Evolutionary conservation across 2,113 vertebrate species (phyloP).

Genomic region (Saiga tatarica): DNA sequence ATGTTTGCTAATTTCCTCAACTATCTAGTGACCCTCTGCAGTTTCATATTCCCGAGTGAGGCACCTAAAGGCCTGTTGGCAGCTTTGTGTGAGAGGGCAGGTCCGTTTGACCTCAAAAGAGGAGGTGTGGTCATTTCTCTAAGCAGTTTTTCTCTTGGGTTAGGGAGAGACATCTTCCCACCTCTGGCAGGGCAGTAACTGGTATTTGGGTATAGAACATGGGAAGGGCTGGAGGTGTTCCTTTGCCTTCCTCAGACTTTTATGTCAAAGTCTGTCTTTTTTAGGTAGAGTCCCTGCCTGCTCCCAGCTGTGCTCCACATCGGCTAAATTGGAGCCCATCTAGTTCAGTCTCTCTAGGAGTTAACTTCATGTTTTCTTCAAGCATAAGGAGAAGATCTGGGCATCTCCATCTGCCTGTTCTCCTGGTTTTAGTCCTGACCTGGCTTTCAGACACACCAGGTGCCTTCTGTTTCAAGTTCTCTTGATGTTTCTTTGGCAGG

Average conservation of each 20-base stretch:
- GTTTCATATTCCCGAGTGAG: background rate
- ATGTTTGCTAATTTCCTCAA: background rate
- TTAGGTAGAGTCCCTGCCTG: background rate
- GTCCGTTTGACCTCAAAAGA: background rate
- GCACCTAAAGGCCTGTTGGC: background rate
- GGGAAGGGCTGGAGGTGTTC: background rate
- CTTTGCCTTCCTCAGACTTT: background rate
- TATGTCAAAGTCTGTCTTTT: background rate
- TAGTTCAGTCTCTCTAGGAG: background rate
- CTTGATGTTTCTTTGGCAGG: background rate
- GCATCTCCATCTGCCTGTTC: background rate
- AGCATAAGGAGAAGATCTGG: background rate
- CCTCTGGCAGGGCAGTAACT: background rate
- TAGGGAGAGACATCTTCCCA: background rate
- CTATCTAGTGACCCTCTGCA: background rate
- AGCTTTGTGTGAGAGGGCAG: background rate
- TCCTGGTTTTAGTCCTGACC: background rate
- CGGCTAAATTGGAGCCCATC: background rate
- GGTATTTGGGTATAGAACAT: background rate
- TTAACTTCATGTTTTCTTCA: background rate
- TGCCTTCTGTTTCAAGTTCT: background rate
- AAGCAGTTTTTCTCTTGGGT: background rate
- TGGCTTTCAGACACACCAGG: background rate
- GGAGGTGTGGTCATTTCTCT: background rate
- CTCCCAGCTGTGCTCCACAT: background rate